Conservation (phyloP, 2,888 invertebrate genomes). For the Eilema caniola region DNA sequence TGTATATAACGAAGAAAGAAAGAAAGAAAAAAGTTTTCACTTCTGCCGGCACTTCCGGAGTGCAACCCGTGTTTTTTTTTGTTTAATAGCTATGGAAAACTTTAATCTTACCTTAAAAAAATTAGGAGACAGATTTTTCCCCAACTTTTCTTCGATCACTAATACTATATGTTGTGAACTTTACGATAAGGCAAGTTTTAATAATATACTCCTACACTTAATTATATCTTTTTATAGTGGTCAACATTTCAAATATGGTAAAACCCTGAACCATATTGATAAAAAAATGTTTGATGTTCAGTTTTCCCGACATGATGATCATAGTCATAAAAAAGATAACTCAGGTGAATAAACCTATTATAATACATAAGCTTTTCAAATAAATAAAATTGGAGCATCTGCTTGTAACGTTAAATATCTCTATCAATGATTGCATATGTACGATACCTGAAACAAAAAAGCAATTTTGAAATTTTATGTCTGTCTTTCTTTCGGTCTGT, state of each 20-base stretch:
- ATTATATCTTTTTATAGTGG: not conserved
- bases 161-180: not conserved
- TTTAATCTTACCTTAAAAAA: not conserved
- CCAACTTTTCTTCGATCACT: not conserved
- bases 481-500: too few relatives aligned
- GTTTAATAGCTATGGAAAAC: not conserved
- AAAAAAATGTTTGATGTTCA: not conserved
- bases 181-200: not conserved
- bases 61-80: not conserved
- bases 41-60: too few relatives aligned
- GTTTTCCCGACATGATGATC: not conserved
- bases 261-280: not conserved
- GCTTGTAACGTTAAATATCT: too few relatives aligned
- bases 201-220: not conserved
- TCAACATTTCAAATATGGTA: not conserved
- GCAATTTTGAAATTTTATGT: too few relatives aligned
- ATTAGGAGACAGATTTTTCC: not conserved
- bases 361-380: too few relatives aligned
- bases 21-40: too few relatives aligned
- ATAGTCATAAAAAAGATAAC: not conserved
- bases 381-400: too few relatives aligned
- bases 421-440: too few relatives aligned
- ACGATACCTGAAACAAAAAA: too few relatives aligned
- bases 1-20: too few relatives aligned
- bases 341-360: not conserved